phyloP scores from a whole-genome alignment of 2,113 vertebrate genomes.

The Probosciger aterrimus region DNA sequence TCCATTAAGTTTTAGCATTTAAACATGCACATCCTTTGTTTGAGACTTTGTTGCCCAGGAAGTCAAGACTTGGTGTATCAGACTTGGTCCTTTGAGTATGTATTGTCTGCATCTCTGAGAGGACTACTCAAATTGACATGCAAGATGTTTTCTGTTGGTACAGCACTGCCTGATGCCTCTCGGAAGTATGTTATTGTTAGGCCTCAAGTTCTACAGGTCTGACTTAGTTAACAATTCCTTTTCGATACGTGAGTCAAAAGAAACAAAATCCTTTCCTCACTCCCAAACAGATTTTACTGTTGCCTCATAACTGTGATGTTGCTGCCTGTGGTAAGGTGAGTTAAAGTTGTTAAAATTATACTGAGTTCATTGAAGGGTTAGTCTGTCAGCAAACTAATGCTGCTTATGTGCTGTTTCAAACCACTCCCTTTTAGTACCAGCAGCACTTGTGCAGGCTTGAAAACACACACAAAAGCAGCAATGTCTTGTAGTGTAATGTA shows the following conservation, averaged over 20 bases:
- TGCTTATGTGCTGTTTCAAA: neutral
- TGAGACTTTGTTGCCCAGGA: neutral
- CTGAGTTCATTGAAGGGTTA: neutral
- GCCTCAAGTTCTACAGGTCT: neutral
- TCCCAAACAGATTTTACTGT: neutral
- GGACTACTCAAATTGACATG: neutral
- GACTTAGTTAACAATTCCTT: neutral
- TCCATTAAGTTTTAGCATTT: neutral
- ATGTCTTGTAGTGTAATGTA: neutral
- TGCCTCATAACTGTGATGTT: neutral
- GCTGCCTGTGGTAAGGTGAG: neutral
- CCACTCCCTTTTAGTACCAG: neutral
- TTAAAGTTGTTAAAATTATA: neutral
- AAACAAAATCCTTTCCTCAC: neutral
- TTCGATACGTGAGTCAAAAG: neutral
- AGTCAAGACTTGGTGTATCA: neutral
- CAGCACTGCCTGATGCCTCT: neutral
- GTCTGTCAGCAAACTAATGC: neutral
- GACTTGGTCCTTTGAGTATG: neutral
- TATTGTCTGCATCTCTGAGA: neutral
- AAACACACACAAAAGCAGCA: neutral
- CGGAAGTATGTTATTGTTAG: neutral
- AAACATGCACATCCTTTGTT: accelerated
- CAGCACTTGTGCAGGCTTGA: neutral
- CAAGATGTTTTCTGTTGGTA: neutral